These are phyloP conservation scores for Oryzias curvinotus DNA, from an alignment of 2,113 vertebrate genomes.

Conservation along the genomic window DNA sequence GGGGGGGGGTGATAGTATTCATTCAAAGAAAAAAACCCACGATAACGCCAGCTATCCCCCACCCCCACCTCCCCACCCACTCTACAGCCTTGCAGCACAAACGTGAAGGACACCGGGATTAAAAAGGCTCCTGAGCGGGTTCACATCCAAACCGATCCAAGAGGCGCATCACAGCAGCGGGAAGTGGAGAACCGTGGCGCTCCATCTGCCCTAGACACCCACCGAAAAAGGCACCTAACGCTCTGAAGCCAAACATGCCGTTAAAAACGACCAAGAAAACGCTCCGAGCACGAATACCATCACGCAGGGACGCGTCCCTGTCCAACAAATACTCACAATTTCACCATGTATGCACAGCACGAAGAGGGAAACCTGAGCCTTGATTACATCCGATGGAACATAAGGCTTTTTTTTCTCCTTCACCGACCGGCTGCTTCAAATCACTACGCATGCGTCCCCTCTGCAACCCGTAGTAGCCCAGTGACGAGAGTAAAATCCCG, in stretches of 20 bases:
- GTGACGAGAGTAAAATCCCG: constrained; percentile 58
- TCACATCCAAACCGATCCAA: constrained; percentile 16
- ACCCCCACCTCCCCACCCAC: constrained; percentile 23
- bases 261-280: constrained; percentile 39
- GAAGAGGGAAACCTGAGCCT: constrained; percentile 80
- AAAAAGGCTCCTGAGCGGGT: constrained; percentile 12
- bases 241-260: constrained; percentile 45
- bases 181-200: constrained; percentile 66
- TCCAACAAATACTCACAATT: constrained; percentile 77
- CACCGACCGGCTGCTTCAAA: constrained; percentile 74
- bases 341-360: constrained; percentile 85
- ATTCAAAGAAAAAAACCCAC: constrained; percentile 49
- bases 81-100: constrained; percentile 15
- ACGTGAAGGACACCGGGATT: constrained; percentile 13
- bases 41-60: constrained; percentile 44
- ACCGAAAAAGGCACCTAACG: constrained; percentile 62
- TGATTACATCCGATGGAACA: constrained; percentile 83
- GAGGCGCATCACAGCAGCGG: constrained; percentile 56
- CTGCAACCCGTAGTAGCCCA: constrained; percentile 68
- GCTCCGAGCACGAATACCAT: constrained; percentile 14
- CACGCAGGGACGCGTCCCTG: constrained; percentile 27
- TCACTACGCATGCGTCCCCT: constrained; percentile 79
- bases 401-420: constrained; percentile 58
- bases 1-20: constrained; percentile 46
- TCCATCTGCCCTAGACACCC: constrained; percentile 63